Evolutionary conservation across 2,888 invertebrate species (phyloP).

Genomic region (Papilio gigon): DNA sequence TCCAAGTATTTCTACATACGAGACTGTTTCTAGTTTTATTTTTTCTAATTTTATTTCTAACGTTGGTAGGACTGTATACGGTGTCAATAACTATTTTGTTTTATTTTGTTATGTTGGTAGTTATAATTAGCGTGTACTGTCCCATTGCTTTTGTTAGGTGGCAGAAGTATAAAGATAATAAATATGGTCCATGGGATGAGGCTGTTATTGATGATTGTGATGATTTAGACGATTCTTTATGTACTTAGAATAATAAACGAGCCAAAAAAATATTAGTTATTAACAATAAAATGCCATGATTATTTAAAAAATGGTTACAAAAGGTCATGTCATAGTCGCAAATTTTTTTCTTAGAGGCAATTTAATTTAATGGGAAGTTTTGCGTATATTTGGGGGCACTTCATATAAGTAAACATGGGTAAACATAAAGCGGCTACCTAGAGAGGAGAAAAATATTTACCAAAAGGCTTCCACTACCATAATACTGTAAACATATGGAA

Average conservation of each 20-base stretch:
- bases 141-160: conserved; percentile 89
- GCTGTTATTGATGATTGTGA: conserved; percentile 88
- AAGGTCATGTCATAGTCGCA: not conserved
- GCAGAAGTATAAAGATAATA: conserved; percentile 93
- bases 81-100: conserved; percentile 83
- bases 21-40: conserved; percentile 80
- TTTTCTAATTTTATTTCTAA: conserved; percentile 75
- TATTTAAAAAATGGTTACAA: not conserved
- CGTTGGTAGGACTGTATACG: conserved; percentile 77
- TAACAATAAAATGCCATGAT: no score
- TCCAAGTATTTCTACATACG: conserved; percentile 84
- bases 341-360: not conserved
- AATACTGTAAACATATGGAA: no score
- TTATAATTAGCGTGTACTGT: conserved; percentile 87
- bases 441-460: conserved; percentile 5
- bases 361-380: not conserved
- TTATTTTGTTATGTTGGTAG: conserved; percentile 83
- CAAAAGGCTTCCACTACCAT: no score
- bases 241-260: conserved; percentile 6
- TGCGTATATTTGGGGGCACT: conserved; percentile 33
- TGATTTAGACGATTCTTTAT: conserved; percentile 71
- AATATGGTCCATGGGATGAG: conserved; percentile 99
- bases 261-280: not conserved
- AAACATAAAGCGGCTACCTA: no score
- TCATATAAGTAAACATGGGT: not conserved